Evolutionary conservation across 2,797 vertebrate genomes (phyloP).

Genomic region (Molothrus aeneus): DNA sequence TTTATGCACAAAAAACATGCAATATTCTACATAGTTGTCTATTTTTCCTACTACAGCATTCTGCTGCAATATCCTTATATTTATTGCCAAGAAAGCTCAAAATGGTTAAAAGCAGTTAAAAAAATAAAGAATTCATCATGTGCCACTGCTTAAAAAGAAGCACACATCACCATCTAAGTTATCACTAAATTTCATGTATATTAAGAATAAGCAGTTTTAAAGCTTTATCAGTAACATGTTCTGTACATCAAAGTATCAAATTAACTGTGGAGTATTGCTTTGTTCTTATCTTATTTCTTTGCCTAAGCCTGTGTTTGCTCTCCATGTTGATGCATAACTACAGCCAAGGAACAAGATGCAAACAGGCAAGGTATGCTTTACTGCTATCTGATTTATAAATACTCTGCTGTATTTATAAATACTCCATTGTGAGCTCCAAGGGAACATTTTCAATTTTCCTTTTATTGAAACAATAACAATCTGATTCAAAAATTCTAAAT

Average conservation of each 20-base stretch:
- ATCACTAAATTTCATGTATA: not conserved
- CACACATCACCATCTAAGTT: not conserved
- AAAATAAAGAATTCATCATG: not conserved
- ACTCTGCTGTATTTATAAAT: not conserved
- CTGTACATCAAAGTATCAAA: constrained; percentile 2
- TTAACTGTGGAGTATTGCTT: not conserved
- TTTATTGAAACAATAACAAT: not conserved
- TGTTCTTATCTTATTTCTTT: not conserved
- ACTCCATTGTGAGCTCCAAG: not conserved
- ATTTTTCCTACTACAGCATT: not conserved
- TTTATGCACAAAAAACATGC: not conserved
- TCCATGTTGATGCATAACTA: not conserved
- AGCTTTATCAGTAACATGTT: not conserved
- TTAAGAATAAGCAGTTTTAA: not conserved
- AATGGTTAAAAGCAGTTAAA: not conserved
- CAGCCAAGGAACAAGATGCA: not conserved
- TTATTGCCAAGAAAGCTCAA: not conserved
- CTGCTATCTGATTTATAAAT: not conserved
- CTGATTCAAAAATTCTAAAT: not conserved
- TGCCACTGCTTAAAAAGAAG: not conserved
- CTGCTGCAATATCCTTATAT: not conserved
- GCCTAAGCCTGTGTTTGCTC: not conserved
- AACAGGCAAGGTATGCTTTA: not conserved
- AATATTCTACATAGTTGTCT: not conserved
- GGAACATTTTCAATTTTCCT: not conserved